Conservation (phyloP, 2,888 invertebrate species). For the Gymnoscelis rufifasciata region DNA sequence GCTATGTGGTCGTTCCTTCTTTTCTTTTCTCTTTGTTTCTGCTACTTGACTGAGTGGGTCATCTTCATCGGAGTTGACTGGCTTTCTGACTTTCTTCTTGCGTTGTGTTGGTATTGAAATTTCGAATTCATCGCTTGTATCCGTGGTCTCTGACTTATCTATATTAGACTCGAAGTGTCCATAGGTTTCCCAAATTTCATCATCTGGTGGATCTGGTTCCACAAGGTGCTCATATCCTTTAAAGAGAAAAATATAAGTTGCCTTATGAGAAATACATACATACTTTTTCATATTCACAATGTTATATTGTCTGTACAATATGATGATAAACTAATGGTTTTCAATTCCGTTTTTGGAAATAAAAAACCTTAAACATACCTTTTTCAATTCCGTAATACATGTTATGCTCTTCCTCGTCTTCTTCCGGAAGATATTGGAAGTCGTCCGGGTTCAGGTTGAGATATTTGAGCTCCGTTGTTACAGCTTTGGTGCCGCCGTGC, state of each 20-base stretch:
- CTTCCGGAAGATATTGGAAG: conserved; percentile 82
- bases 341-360: no score
- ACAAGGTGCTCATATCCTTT: conserved; percentile 72
- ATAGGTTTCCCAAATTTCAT: conserved; percentile 48
- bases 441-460: conserved; percentile 85
- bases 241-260: no score
- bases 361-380: conserved; percentile 50
- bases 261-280: no score
- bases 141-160: conserved; percentile 42
- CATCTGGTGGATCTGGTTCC: conserved; percentile 50
- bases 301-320: no score
- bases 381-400: conserved; percentile 81
- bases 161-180: conserved; percentile 33
- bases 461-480: conserved; percentile 85
- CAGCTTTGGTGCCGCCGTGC: conserved; percentile 78
- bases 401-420: conserved; percentile 76
- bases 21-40: conserved; percentile 46
- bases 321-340: no score
- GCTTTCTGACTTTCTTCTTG: conserved; percentile 45
- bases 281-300: no score
- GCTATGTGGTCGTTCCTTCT: conserved; percentile 54
- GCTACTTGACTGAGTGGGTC: conserved; percentile 54
- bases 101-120: conserved; percentile 22
- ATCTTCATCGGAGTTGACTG: conserved; percentile 46
- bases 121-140: conserved; percentile 34